Evolutionary conservation across 2,797 vertebrate species (phyloP), one percentile per base, ranked within the genome.

Genomic region (Sebastes vulpes): DNA sequence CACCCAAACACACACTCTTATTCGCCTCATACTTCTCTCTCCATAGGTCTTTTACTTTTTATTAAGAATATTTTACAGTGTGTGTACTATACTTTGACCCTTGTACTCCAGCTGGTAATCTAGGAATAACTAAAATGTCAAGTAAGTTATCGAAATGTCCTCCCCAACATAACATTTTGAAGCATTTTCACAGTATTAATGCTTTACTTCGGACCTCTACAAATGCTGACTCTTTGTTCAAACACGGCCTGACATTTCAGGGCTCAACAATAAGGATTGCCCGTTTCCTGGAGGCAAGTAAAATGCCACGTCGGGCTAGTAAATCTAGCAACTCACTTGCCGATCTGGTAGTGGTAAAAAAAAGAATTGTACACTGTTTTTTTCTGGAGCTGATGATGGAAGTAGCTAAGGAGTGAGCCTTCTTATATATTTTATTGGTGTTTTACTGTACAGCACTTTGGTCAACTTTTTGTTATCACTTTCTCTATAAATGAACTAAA

Each of bases 331-430:
- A 38, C 35, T 38, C 35, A 38, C 35, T 38, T 38, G 35, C 0
- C 0, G 35, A 38, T 38, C 35, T 38, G 5, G 35, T 14, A 38
- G 35, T 0, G 0, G 35, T 38, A 38, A 38, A 38, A 38, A 35
- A 14, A 38, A 38, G 0, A 38, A 38, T 38, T 38, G 4, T 0
- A 38, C 35, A 14, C 0, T 14, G 12, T 38, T 38, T 38, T 38
- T 38, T 38, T 38, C 35, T 38, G 35, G 35, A 38, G 35, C 11
- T 38, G 35, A 12, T 38, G 35, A 38, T 38, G 35, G 11, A 38
- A 12, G 35, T 38, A 38, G 35, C 35, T 38, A 35, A 35, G 35
- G 35, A 38, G 4, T 14, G 35, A 38, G 35, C 35, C 35, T 38
- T 38, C 35, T 38, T 38, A 38, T 38, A 38, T 38, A 38, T 14